Conservation (phyloP, 1,140 invertebrate genomes). For the Caenorhabditis brenneri region DNA sequence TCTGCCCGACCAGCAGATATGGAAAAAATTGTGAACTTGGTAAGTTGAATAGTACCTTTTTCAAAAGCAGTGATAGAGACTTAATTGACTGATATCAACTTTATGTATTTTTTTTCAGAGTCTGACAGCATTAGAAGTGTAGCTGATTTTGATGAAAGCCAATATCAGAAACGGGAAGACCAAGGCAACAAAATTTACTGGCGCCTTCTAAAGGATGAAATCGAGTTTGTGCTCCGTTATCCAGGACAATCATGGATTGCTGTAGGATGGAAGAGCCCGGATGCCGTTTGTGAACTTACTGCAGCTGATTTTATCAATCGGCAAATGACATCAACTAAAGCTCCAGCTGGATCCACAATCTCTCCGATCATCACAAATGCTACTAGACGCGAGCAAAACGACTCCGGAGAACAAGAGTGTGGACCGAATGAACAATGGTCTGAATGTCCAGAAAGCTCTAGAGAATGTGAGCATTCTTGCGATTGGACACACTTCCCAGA, state of each 20-base stretch:
- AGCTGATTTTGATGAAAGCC: constrained; percentile 49
- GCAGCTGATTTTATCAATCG: background rate
- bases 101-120: constrained; percentile 24
- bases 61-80: no score
- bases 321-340: background rate
- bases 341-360: background rate
- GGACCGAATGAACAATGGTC: constrained; percentile 63
- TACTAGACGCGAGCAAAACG: background rate
- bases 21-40: constrained; percentile 56
- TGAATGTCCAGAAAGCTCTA: constrained; percentile 62
- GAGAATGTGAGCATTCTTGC: constrained; percentile 67
- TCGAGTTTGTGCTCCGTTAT: constrained; percentile 69
- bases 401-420: constrained; percentile 46
- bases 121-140: constrained; percentile 29
- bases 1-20: constrained; percentile 53
- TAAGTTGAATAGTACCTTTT: background rate
- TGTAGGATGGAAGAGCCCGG: constrained; percentile 68
- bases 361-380: background rate
- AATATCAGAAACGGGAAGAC: constrained; percentile 54
- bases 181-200: constrained; percentile 58
- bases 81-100: background rate
- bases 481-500: constrained; percentile 69
- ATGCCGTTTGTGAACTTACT: constrained; percentile 51
- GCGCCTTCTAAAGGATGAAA: constrained; percentile 63
- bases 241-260: constrained; percentile 68